phyloP scores from a whole-genome alignment of 2,113 vertebrate species.

The Myanophis thanlyinensis region DNA sequence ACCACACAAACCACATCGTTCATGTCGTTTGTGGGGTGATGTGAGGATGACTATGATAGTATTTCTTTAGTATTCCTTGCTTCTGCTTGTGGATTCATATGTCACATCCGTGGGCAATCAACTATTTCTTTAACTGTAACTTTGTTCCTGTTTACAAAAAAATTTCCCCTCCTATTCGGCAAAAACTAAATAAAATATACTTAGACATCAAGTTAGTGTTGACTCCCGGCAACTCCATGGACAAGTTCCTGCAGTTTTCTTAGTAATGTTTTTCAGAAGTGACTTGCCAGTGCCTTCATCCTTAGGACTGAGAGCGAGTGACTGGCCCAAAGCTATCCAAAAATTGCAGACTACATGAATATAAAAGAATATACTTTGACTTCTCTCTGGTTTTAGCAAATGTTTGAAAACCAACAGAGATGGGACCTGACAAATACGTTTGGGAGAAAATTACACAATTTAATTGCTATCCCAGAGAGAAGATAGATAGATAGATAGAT shows the following conservation, averaged over 20 bases:
- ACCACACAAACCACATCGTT: not conserved
- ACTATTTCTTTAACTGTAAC: not conserved
- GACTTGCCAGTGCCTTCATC: not conserved
- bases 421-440: not conserved
- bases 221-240: not conserved
- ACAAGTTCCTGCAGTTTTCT: not conserved
- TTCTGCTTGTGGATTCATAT: not conserved
- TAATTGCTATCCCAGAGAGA: not conserved
- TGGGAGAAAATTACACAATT: not conserved
- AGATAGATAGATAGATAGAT: too few relatives aligned
- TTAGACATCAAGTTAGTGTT: not conserved
- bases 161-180: not conserved
- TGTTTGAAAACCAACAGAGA: not conserved
- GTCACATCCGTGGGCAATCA: not conserved
- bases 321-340: not conserved
- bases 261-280: not conserved
- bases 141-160: not conserved
- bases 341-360: not conserved
- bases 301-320: not conserved
- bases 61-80: not conserved
- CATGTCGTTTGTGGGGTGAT: not conserved
- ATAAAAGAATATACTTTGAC: not conserved
- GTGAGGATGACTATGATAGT: not conserved
- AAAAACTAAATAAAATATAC: not conserved
- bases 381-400: not conserved